Percentiles rank a stretch among this genome's conserved stretches.
These are phyloP conservation scores for Dolichallabes microphthalmus DNA, from an alignment of 2,113 vertebrate genomes.

Conservation along the genomic window DNA sequence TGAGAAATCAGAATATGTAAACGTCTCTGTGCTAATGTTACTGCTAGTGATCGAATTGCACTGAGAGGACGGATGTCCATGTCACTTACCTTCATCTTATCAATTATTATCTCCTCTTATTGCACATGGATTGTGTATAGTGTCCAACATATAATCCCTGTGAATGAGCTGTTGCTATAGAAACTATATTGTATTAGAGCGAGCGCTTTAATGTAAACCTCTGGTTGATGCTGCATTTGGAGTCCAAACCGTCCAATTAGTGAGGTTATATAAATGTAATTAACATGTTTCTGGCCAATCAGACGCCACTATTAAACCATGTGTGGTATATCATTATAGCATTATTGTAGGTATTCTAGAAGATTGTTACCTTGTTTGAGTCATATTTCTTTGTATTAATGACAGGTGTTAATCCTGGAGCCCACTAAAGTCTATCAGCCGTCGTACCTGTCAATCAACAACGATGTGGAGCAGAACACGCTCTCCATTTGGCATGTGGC, in stretches of 20 bases:
- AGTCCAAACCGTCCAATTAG: too few species aligned
- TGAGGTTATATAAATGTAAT: background rate
- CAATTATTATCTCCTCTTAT: background rate
- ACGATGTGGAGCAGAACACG: slow-evolving; percentile 90
- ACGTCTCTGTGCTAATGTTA: background rate
- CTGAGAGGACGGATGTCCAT: background rate
- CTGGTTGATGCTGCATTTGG: background rate
- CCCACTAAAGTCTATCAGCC: slow-evolving; percentile 97
- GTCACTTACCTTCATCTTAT: background rate
- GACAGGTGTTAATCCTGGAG: slow-evolving; percentile 94
- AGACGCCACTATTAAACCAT: background rate
- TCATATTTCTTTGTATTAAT: slow-evolving; percentile 11
- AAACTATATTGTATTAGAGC: background rate
- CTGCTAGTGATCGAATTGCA: background rate
- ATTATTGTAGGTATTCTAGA: background rate
- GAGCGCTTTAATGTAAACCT: background rate
- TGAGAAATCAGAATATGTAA: background rate
- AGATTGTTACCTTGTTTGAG: background rate
- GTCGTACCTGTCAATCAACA: slow-evolving; percentile 95
- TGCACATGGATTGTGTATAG: background rate
- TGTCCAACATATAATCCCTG: background rate
- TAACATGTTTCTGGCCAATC: background rate
- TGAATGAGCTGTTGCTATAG: background rate
- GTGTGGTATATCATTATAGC: background rate
- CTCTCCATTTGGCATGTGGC: slow-evolving; percentile 97